A percentile compares a stretch with the other conserved stretches of the same genome.
Conservation (phyloP, 2,888 invertebrate genomes). For the Sussaba pulchella region DNA sequence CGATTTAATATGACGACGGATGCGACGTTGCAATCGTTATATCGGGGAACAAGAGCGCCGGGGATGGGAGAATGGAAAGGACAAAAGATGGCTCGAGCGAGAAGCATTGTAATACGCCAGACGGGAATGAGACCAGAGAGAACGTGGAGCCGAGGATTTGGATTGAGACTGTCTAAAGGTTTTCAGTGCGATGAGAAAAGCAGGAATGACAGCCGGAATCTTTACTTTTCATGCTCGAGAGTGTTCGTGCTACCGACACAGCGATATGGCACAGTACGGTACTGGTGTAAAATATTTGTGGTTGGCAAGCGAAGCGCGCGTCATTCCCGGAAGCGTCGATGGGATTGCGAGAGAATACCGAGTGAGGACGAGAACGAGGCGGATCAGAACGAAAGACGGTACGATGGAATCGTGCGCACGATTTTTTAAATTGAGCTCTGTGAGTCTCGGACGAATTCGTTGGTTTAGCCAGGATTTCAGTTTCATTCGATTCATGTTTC, state of each 20-base stretch:
- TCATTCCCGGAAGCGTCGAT: neutral
- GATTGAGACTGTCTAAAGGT: constrained; percentile 13
- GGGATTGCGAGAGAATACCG: neutral
- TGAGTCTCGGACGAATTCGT: neutral
- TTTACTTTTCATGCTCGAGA: neutral
- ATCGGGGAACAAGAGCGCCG: neutral
- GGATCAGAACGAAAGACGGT: neutral
- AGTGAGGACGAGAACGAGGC: neutral
- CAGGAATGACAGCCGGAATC: neutral
- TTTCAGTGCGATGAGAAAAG: constrained; percentile 2
- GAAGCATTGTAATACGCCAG: constrained; percentile 28
- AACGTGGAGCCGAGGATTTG: constrained; percentile 9
- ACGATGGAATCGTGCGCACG: neutral
- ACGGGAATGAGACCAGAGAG: constrained; percentile 12
- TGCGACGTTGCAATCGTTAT: constrained; percentile 19
- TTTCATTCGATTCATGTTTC: neutral
- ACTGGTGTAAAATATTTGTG: neutral
- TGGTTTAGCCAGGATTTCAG: neutral
- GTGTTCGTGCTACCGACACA: neutral
- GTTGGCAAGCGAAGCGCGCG: neutral
- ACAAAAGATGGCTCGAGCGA: neutral
- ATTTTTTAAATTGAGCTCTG: neutral
- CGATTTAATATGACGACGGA: constrained; percentile 42
- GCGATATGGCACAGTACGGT: neutral
- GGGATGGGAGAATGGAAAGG: too few species aligned